phyloP scores from a whole-genome alignment of 2,113 vertebrate species.

The Athene cunicularia region DNA sequence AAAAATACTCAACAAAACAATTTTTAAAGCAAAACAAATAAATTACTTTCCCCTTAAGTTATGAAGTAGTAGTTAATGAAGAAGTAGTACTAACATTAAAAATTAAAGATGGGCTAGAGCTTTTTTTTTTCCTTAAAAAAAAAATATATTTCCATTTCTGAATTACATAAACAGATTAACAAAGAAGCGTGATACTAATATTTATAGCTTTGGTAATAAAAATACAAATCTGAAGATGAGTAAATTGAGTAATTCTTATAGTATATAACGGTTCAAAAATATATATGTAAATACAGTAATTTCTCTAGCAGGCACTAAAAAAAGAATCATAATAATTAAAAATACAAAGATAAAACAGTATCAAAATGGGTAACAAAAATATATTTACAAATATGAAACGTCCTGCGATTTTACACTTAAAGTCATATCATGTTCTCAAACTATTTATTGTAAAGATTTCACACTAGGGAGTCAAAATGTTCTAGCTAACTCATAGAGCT shows the following conservation, averaged over 20 bases:
- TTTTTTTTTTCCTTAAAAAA: not conserved
- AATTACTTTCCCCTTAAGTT: not conserved
- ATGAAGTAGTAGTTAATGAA: not conserved
- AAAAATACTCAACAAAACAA: not conserved
- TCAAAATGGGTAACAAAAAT: not conserved
- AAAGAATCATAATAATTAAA: not conserved
- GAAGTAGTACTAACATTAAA: not conserved
- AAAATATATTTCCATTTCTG: not conserved
- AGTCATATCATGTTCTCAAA: not conserved
- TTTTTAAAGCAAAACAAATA: not conserved
- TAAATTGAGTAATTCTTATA: not conserved
- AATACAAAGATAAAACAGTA: not conserved
- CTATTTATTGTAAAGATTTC: not conserved
- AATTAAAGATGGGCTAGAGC: not conserved
- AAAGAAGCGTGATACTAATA: not conserved
- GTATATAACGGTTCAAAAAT: not conserved
- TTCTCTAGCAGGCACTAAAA: not conserved
- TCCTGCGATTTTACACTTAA: not conserved
- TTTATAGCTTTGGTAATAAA: not conserved
- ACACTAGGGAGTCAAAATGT: not conserved
- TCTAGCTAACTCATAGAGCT: not conserved
- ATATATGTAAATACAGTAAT: not conserved
- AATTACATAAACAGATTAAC: not conserved
- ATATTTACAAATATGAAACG: not conserved
- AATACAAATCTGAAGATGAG: not conserved